phyloP scores from a whole-genome alignment of 2,113 vertebrate genomes.

The Nothocercus julius region DNA sequence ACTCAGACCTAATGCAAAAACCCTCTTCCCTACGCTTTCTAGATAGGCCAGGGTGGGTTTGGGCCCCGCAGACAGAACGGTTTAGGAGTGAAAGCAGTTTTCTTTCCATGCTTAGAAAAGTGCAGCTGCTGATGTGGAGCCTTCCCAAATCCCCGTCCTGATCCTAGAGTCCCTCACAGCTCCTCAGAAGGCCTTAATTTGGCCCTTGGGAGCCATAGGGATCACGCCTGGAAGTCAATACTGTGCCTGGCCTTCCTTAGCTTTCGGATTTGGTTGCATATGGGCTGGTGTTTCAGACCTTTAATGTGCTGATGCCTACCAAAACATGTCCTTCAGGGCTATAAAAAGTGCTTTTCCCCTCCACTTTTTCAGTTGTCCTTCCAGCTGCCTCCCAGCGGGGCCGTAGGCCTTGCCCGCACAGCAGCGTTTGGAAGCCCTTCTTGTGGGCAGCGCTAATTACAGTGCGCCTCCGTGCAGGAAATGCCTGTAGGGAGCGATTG shows the following conservation, averaged over 20 bases:
- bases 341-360: background rate
- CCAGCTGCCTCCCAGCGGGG: background rate
- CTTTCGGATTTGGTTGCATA: background rate
- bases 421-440: background rate
- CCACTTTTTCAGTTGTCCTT: background rate
- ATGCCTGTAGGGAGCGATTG: conserved; percentile 8
- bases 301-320: background rate
- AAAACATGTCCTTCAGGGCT: background rate
- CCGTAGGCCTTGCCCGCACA: background rate
- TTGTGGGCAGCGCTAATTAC: background rate
- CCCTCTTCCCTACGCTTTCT: background rate
- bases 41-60: background rate
- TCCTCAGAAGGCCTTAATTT: background rate
- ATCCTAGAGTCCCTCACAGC: background rate
- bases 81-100: background rate
- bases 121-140: background rate
- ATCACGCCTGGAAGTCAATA: background rate
- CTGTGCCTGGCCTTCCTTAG: background rate
- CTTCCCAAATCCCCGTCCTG: background rate
- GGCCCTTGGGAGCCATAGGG: background rate
- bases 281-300: fast-evolving
- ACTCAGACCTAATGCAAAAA: no score
- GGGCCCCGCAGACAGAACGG: background rate
- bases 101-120: background rate
- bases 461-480: background rate